These are phyloP conservation scores for Pteronura brasiliensis DNA, from an alignment of 2,113 vertebrate genomes.

Conservation along the genomic window DNA sequence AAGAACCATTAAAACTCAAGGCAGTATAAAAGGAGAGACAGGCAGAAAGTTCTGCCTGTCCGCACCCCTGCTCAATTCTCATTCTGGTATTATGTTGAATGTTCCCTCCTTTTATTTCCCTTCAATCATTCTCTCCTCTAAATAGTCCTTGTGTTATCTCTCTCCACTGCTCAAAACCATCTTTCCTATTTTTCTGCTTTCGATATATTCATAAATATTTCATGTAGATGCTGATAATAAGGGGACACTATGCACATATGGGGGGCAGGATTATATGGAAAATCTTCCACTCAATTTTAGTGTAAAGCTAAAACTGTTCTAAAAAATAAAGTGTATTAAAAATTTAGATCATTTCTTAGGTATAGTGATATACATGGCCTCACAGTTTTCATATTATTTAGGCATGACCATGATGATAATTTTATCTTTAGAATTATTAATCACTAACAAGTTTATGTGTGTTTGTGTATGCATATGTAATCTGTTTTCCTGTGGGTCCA, in stretches of 20 bases:
- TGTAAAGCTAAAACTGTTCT: background rate
- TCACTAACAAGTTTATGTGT: background rate
- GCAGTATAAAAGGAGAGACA: background rate
- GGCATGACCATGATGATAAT: background rate
- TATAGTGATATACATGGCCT: background rate
- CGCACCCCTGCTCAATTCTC: background rate
- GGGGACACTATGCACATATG: background rate
- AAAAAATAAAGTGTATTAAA: background rate
- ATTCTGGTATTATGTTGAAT: background rate
- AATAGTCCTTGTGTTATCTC: background rate
- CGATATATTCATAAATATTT: background rate
- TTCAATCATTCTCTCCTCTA: background rate
- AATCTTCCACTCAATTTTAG: background rate
- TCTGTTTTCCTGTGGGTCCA: constrained; percentile 21
- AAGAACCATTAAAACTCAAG: background rate
- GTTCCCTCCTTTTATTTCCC: background rate
- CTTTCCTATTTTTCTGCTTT: background rate
- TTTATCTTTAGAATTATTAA: background rate
- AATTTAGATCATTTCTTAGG: background rate
- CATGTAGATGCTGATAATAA: background rate
- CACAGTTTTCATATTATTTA: background rate
- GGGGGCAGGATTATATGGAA: background rate
- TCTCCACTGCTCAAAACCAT: background rate
- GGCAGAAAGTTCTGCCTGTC: background rate
- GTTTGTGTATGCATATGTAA: background rate